Conservation (phyloP, 2,888 invertebrate genomes). For the Cybosia mesomella region DNA sequence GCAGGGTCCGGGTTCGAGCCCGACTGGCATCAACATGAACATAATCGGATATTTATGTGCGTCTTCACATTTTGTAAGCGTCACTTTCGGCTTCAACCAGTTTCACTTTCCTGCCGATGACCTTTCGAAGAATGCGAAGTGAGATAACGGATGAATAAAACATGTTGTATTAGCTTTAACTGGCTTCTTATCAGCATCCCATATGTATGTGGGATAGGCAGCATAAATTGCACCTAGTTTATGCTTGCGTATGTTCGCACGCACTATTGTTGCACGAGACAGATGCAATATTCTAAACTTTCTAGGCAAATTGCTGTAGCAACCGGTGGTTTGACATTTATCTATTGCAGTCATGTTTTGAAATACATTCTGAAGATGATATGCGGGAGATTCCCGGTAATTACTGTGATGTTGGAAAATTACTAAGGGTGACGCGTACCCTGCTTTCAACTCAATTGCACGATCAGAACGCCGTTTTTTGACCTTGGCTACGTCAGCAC, state of each 20-base stretch:
- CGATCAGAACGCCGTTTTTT: conserved; percentile 52
- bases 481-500: conserved; percentile 37
- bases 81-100: conserved; percentile 76
- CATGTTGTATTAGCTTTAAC: conserved; percentile 52
- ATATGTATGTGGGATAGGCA: conserved; percentile 1
- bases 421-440: conserved; percentile 26
- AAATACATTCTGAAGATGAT: conserved; percentile 26
- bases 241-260: conserved; percentile 11
- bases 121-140: conserved; percentile 77
- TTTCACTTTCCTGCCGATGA: conserved; percentile 83
- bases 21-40: conserved; percentile 47
- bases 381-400: conserved; percentile 51
- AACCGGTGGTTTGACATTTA: conserved; percentile 55
- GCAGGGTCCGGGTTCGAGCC: conserved; percentile 59
- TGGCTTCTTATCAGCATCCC: conserved; percentile 23
- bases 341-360: conserved; percentile 50
- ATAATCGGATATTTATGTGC: conserved; percentile 70
- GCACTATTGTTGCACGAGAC: conserved; percentile 35
- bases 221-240: neutral
- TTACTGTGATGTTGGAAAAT: conserved; percentile 28
- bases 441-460: conserved; percentile 25
- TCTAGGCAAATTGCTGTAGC: conserved; percentile 40
- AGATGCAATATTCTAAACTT: conserved; percentile 39
- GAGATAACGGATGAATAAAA: conserved; percentile 78
- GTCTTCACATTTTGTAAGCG: conserved; percentile 72